Percentiles rank a stretch among this genome's conserved stretches.
phyloP scores from a whole-genome alignment of 2,113 vertebrate species.

The Jaculus jaculus region DNA sequence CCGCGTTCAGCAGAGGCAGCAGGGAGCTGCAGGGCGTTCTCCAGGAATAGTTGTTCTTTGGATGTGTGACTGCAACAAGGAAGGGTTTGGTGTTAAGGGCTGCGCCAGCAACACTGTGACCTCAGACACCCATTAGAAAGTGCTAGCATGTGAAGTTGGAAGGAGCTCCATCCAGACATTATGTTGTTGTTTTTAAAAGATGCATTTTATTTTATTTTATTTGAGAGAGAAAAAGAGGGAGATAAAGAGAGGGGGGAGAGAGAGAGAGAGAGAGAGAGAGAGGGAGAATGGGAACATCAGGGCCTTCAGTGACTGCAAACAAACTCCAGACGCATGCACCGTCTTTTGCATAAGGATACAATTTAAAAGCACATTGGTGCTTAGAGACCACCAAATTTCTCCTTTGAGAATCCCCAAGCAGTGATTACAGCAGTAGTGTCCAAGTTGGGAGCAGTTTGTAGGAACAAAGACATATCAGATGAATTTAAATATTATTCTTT shows the following conservation, averaged over 20 bases:
- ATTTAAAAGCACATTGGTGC: neutral
- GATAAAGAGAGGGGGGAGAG: too few relatives aligned
- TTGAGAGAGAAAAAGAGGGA: too few relatives aligned
- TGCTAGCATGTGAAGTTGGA: neutral
- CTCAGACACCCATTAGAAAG: neutral
- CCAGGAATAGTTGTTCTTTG: constrained; percentile 89
- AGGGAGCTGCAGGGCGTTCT: constrained; percentile 82
- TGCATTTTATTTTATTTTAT: neutral
- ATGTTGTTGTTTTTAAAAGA: neutral
- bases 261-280: too few relatives aligned
- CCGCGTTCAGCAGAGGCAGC: constrained; percentile 78
- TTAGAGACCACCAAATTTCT: neutral
- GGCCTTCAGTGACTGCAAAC: too few relatives aligned
- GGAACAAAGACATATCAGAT: neutral
- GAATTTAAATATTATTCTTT: neutral
- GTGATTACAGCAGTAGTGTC: neutral
- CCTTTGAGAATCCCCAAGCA: neutral
- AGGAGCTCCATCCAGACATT: neutral
- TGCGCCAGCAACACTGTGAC: neutral
- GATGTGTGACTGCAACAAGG: constrained; percentile 85
- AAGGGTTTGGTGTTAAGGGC: constrained; percentile 22
- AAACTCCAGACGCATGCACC: too few relatives aligned
- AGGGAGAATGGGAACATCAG: too few relatives aligned
- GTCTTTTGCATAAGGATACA: neutral
- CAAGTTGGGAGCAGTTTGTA: neutral